phyloP scores from a whole-genome alignment of 2,888 invertebrate species.

The Pseudococcus viburni region DNA sequence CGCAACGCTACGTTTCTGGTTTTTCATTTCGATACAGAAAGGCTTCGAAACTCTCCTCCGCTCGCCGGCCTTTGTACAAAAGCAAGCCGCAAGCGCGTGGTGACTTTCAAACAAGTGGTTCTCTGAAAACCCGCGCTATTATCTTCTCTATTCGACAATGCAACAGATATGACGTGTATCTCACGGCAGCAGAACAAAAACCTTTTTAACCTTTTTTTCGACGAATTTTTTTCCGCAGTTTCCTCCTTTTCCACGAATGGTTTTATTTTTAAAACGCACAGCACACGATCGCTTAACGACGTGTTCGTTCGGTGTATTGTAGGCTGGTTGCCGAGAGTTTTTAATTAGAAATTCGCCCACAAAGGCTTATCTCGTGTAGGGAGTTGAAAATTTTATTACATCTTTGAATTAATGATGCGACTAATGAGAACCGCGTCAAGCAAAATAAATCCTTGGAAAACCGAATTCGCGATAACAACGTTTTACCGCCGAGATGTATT shows the following conservation, averaged over 20 bases:
- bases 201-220: slow-evolving; percentile 51
- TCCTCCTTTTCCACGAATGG: background rate
- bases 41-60: background rate
- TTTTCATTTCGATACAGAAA: slow-evolving; percentile 54
- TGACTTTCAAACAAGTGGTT: slow-evolving; percentile 65
- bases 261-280: slow-evolving; percentile 28
- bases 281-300: slow-evolving; percentile 32
- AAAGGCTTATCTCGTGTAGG: background rate
- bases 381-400: slow-evolving; percentile 20
- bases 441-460: background rate
- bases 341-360: slow-evolving; percentile 31
- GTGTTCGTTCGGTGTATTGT: background rate
- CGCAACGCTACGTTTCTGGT: slow-evolving; percentile 38
- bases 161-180: slow-evolving; percentile 64
- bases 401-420: slow-evolving; percentile 40
- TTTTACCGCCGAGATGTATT: background rate
- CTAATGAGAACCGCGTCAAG: background rate
- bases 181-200: slow-evolving; percentile 55
- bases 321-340: background rate
- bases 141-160: slow-evolving; percentile 56
- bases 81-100: slow-evolving; percentile 63
- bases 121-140: slow-evolving; percentile 54
- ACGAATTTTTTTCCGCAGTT: background rate
- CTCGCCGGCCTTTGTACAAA: slow-evolving; percentile 26
- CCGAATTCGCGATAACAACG: background rate